These are phyloP conservation scores for Tichodroma muraria DNA, from an alignment of 2,113 vertebrate genomes.

Conservation along the genomic window DNA sequence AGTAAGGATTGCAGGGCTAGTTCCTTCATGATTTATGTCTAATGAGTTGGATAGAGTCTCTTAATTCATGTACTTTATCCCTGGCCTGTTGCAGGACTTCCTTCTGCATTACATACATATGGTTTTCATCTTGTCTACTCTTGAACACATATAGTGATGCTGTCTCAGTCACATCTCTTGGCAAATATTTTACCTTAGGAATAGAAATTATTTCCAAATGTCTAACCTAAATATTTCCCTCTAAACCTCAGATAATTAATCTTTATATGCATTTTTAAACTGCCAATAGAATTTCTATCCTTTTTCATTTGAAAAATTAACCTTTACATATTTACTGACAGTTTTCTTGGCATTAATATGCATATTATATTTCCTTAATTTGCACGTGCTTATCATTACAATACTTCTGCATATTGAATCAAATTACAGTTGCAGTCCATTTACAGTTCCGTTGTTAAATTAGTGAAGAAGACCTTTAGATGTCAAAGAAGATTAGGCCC, in stretches of 20 bases:
- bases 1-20: not conserved
- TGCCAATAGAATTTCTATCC: not conserved
- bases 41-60: slow-evolving; percentile 16
- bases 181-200: slow-evolving; percentile 32
- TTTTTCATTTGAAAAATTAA: not conserved
- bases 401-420: not conserved
- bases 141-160: slow-evolving; percentile 25
- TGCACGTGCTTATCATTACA: not conserved
- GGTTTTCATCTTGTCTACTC: slow-evolving; percentile 43
- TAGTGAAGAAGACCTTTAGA: not conserved
- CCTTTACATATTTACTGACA: not conserved
- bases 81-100: slow-evolving; percentile 32
- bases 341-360: not conserved
- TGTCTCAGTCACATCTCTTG: slow-evolving; percentile 53
- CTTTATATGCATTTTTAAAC: not conserved
- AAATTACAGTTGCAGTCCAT: not conserved
- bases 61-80: slow-evolving; percentile 34
- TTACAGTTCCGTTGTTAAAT: not conserved
- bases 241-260: slow-evolving; percentile 31
- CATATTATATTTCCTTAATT: not conserved
- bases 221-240: slow-evolving; percentile 28
- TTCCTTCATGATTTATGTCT: slow-evolving; percentile 42
- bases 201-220: slow-evolving; percentile 42
- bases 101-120: slow-evolving; percentile 44
- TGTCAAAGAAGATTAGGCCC: not conserved